phyloP scores from a whole-genome alignment of 1,140 invertebrate genomes.

The Zaprionus ornatus region DNA sequence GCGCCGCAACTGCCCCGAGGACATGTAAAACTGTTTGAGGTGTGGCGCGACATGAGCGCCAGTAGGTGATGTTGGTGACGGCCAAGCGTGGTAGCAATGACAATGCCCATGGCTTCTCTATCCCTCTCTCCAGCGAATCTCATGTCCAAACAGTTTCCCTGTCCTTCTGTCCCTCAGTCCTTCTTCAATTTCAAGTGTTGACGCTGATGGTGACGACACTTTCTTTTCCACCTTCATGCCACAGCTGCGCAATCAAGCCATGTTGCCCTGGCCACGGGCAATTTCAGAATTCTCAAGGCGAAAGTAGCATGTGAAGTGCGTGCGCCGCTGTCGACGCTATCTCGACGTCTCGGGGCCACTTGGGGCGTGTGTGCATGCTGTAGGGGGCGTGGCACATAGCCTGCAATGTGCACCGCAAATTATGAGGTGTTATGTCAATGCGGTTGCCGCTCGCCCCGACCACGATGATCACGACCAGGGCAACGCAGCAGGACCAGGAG shows the following conservation, averaged over 20 bases:
- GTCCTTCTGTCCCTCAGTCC: background rate
- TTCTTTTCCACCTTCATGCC: slow-evolving; percentile 63
- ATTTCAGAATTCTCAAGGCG: slow-evolving; percentile 80
- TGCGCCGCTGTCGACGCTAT: slow-evolving; percentile 40
- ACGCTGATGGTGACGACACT: slow-evolving; percentile 66
- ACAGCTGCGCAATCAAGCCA: slow-evolving; percentile 19
- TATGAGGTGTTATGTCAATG: slow-evolving; percentile 82
- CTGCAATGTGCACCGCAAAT: slow-evolving; percentile 74
- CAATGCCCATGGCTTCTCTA: slow-evolving; percentile 38
- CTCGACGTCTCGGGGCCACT: background rate
- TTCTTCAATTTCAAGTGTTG: slow-evolving; percentile 45
- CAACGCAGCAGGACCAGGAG: background rate
- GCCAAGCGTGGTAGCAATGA: slow-evolving; percentile 54
- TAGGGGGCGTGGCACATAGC: slow-evolving; percentile 37
- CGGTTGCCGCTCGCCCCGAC: slow-evolving; percentile 31
- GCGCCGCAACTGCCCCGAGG: slow-evolving; percentile 51
- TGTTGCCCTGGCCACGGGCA: slow-evolving; percentile 35
- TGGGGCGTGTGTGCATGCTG: slow-evolving; percentile 55
- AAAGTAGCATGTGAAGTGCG: slow-evolving; percentile 64
- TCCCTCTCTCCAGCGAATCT: background rate
- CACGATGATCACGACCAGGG: background rate
- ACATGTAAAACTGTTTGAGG: slow-evolving; percentile 70
- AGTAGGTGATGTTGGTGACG: slow-evolving; percentile 23
- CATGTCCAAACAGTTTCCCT: background rate
- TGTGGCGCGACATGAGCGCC: slow-evolving; percentile 54